Evolutionary conservation across 2,888 invertebrate genomes (phyloP).

Genomic region (Phanerotoma sp.): DNA sequence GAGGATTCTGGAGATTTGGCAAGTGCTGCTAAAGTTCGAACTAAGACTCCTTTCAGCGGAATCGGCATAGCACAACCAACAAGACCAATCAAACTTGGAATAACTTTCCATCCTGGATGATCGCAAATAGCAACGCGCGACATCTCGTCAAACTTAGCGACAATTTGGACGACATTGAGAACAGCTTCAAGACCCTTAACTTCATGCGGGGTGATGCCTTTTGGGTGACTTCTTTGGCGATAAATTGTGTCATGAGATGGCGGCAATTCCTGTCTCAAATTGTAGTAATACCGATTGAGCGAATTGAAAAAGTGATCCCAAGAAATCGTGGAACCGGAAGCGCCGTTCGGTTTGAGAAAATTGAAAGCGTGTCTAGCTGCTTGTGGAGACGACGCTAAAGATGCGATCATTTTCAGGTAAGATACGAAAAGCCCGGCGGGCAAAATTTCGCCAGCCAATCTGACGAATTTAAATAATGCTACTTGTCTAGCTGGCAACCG

Average conservation of each 20-base stretch:
- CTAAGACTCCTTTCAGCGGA: conserved; percentile 79
- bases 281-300: conserved; percentile 71
- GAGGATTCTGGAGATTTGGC: conserved; percentile 78
- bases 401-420: conserved; percentile 83
- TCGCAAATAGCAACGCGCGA: conserved; percentile 82
- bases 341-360: conserved; percentile 70
- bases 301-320: conserved; percentile 88
- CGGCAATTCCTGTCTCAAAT: conserved; percentile 69
- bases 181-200: conserved; percentile 85
- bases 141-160: conserved; percentile 78
- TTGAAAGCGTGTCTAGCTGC: conserved; percentile 79
- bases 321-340: conserved; percentile 63
- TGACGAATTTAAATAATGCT: conserved; percentile 86
- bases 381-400: conserved; percentile 74
- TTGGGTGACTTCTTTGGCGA: conserved; percentile 60
- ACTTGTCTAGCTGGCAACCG: conserved; percentile 67
- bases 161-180: conserved; percentile 72
- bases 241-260: conserved; percentile 69
- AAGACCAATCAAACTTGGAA: conserved; percentile 77
- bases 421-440: conserved; percentile 82
- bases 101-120: conserved; percentile 84
- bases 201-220: conserved; percentile 76
- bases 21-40: conserved; percentile 77
- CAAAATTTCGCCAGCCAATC: conserved; percentile 82
- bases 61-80: conserved; percentile 86